These are phyloP conservation scores for Euphydryas editha DNA, from an alignment of 2,888 invertebrate species.

Conservation along the genomic window DNA sequence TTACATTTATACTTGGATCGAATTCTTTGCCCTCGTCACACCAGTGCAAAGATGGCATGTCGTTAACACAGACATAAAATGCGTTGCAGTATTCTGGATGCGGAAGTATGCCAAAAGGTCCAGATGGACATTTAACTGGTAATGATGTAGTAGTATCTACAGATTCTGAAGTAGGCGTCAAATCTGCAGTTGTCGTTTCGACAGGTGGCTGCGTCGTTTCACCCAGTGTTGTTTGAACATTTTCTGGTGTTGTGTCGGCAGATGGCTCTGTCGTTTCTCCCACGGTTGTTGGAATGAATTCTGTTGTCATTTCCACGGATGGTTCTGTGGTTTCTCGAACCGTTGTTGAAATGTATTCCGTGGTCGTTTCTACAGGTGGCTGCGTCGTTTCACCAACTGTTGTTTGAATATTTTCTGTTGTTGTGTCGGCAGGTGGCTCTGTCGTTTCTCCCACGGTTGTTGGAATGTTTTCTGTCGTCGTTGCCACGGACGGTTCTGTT, in stretches of 20 bases:
- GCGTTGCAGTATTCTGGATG: conserved; percentile 43
- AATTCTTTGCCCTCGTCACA: conserved; percentile 43
- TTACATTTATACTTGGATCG: conserved; percentile 29
- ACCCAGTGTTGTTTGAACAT: not conserved
- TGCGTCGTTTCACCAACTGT: conserved; percentile 7
- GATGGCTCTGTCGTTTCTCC: conserved; percentile 5
- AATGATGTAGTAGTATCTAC: conserved; percentile 2
- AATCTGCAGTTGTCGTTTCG: conserved; percentile 9
- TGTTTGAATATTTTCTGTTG: too few relatives aligned
- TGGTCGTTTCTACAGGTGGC: not conserved
- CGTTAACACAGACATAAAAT: conserved; percentile 43
- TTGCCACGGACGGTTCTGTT: not conserved
- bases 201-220: not conserved
- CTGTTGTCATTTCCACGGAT: conserved; percentile 1
- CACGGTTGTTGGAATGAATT: too few relatives aligned
- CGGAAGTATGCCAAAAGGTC: conserved; percentile 39
- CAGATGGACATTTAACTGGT: conserved; percentile 37
- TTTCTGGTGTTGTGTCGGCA: conserved; percentile 1
- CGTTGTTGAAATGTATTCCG: not conserved
- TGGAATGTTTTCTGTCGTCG: not conserved
- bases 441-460: conserved; percentile 9
- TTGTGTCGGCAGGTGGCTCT: not conserved
- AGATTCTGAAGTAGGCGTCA: not conserved
- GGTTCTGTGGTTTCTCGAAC: not conserved
- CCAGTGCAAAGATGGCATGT: conserved; percentile 38